Percentiles rank a stretch among this genome's conserved stretches.
These are phyloP conservation scores for Isurus oxyrinchus DNA, from an alignment of 2,113 vertebrate genomes.

Conservation along the genomic window DNA sequence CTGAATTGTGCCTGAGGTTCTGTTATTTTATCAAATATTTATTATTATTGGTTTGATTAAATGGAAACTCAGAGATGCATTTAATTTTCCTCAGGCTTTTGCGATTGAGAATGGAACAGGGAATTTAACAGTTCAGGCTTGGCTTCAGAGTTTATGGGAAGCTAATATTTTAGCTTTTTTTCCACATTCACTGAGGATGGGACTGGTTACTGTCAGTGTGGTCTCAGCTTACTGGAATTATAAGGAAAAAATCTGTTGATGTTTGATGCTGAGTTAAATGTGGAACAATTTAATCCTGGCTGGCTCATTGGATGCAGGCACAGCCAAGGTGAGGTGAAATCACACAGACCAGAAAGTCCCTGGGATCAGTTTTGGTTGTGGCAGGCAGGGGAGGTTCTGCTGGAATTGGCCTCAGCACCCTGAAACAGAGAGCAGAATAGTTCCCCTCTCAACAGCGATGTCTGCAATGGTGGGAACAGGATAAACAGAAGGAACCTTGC, in stretches of 20 bases:
- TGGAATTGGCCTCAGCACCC: background rate
- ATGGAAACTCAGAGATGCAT: background rate
- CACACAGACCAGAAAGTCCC: background rate
- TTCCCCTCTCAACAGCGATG: background rate
- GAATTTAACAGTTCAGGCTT: background rate
- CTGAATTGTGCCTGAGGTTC: background rate
- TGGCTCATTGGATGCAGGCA: background rate
- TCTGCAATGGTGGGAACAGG: background rate
- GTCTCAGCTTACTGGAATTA: background rate
- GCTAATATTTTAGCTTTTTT: background rate
- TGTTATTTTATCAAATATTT: slow-evolving; percentile 31
- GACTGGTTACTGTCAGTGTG: background rate
- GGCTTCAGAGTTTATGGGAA: background rate
- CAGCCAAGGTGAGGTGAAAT: background rate
- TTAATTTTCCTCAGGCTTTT: background rate
- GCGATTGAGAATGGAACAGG: slow-evolving; percentile 11
- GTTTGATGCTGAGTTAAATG: background rate
- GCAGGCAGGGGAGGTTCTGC: background rate
- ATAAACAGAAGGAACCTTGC: background rate
- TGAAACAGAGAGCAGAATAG: background rate
- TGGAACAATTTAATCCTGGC: background rate
- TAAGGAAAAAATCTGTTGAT: background rate
- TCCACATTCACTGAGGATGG: background rate
- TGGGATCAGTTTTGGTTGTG: background rate
- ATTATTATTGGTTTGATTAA: slow-evolving; percentile 19